phyloP scores from a whole-genome alignment of 2,888 invertebrate genomes.

The Agrenia bidenticulata region DNA sequence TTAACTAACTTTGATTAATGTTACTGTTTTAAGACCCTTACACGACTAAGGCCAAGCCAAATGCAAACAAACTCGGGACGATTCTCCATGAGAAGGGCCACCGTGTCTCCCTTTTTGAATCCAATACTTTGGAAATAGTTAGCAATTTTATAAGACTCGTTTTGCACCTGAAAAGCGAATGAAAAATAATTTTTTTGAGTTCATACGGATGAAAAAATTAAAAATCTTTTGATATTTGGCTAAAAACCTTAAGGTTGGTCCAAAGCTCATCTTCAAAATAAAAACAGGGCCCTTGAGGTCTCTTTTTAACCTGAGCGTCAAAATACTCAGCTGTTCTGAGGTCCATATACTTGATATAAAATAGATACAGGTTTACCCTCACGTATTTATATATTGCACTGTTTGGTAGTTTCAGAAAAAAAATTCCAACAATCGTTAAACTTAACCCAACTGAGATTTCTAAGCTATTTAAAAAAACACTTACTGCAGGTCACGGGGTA shows the following conservation, averaged over 20 bases:
- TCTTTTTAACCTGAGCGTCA: constrained; percentile 64
- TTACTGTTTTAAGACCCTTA: no score
- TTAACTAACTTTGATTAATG: no score
- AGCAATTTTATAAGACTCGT: constrained; percentile 79
- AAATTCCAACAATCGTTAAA: no score
- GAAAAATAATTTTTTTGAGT: no score
- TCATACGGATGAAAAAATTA: no score
- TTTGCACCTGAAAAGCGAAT: constrained; percentile 66
- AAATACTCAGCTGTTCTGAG: constrained; percentile 43
- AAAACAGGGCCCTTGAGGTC: constrained; percentile 81
- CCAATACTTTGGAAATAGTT: constrained; percentile 76
- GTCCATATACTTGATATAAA: constrained; percentile 35
- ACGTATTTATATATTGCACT: no score
- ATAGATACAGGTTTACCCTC: neutral
- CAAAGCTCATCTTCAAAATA: constrained; percentile 78
- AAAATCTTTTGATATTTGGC: constrained; percentile 64
- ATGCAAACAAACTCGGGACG: constrained; percentile 85
- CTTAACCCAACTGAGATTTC: no score
- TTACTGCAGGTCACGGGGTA: no score
- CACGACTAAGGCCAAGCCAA: constrained; percentile 82
- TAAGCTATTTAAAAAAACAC: no score
- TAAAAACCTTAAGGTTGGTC: no score
- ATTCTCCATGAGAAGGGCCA: constrained; percentile 88
- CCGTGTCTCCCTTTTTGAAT: constrained; percentile 80
- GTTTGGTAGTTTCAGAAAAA: no score